These are phyloP conservation scores for Oriolus oriolus DNA, from an alignment of 2,113 vertebrate genomes.

Conservation along the genomic window DNA sequence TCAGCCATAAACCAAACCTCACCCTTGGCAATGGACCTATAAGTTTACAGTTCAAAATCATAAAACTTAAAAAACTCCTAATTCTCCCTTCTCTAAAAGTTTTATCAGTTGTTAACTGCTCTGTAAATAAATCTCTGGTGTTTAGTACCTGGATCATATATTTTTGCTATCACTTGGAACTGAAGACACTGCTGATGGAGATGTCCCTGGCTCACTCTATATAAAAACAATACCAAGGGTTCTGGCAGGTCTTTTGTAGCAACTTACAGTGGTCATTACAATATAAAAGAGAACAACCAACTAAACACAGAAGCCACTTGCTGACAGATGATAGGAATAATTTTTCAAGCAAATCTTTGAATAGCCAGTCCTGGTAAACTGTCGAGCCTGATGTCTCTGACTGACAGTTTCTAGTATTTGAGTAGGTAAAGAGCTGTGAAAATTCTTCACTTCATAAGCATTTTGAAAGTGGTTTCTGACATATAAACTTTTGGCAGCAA, in stretches of 20 bases:
- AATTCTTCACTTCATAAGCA: conserved; percentile 69
- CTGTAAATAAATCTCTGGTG: background rate
- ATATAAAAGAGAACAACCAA: conserved; percentile 47
- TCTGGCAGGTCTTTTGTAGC: background rate
- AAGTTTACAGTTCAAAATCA: background rate
- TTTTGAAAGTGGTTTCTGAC: conserved; percentile 72
- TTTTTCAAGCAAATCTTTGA: conserved; percentile 62
- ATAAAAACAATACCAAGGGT: background rate
- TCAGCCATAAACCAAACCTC: background rate
- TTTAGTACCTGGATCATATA: background rate
- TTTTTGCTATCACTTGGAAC: background rate
- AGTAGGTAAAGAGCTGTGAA: conserved; percentile 65
- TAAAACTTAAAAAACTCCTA: background rate
- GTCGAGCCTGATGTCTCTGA: conserved; percentile 57
- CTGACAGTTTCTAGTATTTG: conserved; percentile 69
- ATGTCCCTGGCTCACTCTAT: background rate
- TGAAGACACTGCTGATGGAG: background rate
- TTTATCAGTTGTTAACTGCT: background rate
- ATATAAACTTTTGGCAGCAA: conserved; percentile 75
- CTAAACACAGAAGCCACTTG: conserved; percentile 30
- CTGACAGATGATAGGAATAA: conserved; percentile 56
- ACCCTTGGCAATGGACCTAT: fast-evolving
- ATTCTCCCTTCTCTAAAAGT: background rate
- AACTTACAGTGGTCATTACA: conserved; percentile 17
- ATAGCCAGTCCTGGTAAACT: conserved; percentile 21